phyloP scores from a whole-genome alignment of 1,140 invertebrate species.

The Medauroidea extradentata region DNA sequence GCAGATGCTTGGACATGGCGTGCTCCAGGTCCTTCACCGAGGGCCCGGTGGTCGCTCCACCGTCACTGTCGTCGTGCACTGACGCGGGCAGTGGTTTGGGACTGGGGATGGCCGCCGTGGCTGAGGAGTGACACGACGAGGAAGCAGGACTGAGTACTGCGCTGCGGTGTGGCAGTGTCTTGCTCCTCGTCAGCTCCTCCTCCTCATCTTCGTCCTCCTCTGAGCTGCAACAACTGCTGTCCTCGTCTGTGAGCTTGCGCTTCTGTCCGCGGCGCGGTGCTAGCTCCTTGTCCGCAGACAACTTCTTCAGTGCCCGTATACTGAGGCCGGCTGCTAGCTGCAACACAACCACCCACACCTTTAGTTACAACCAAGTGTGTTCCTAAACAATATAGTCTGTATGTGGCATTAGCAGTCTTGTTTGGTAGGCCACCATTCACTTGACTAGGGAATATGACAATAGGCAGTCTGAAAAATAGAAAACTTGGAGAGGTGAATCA shows the following conservation, averaged over 20 bases:
- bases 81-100: neutral
- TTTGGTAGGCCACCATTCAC: no score
- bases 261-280: neutral
- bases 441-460: no score
- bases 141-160: conserved; percentile 56
- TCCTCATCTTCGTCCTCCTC: conserved; percentile 51
- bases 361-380: no score
- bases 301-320: conserved; percentile 9
- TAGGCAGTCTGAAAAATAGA: no score
- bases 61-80: conserved; percentile 27
- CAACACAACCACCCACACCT: no score
- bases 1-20: conserved; percentile 93
- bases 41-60: conserved; percentile 42
- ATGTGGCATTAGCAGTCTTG: no score
- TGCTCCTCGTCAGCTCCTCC: conserved; percentile 10
- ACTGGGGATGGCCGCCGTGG: neutral
- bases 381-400: no score
- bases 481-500: no score
- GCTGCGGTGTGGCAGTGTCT: conserved; percentile 15
- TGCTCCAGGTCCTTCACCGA: conserved; percentile 90
- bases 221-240: conserved; percentile 47
- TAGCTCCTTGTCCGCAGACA: conserved; percentile 7
- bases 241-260: conserved; percentile 42
- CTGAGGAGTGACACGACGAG: conserved; percentile 48
- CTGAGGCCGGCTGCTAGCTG: conserved; percentile 5